phyloP scores from a whole-genome alignment of 2,797 vertebrate species.

The Discoglossus pictus region DNA sequence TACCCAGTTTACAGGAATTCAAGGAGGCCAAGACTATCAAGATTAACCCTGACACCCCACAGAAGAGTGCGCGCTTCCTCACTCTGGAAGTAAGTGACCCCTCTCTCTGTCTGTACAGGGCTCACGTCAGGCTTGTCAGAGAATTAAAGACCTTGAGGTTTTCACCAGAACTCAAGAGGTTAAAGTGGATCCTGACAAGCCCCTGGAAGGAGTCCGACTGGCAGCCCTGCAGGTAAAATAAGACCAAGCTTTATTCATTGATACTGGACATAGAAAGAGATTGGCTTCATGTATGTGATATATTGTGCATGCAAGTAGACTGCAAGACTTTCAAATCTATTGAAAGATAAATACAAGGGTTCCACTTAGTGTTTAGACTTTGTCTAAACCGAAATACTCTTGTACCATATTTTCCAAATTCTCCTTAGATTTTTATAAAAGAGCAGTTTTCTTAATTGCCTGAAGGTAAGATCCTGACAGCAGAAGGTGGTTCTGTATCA shows the following conservation, averaged over 20 bases:
- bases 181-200: conserved; percentile 97
- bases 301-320: too few relatives aligned
- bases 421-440: too few relatives aligned
- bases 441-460: too few relatives aligned
- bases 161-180: conserved; percentile 77
- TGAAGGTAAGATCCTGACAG: too few relatives aligned
- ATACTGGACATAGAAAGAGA: too few relatives aligned
- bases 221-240: conserved; percentile 82
- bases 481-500: too few relatives aligned
- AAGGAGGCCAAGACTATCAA: conserved; percentile 77
- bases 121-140: conserved; percentile 74
- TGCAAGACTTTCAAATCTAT: too few relatives aligned
- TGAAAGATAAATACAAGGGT: too few relatives aligned
- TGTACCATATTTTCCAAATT: too few relatives aligned
- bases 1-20: conserved; percentile 76
- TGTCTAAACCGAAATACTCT: too few relatives aligned
- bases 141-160: conserved; percentile 70
- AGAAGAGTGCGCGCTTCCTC: conserved; percentile 80
- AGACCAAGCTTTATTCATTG: background rate
- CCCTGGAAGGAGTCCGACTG: conserved; percentile 85
- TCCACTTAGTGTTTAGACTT: too few relatives aligned
- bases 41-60: conserved; percentile 87
- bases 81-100: conserved; percentile 79
- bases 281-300: too few relatives aligned
- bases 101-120: conserved; percentile 68